Conservation (phyloP, 2,113 vertebrate genomes). For the Crotalus horridus region DNA sequence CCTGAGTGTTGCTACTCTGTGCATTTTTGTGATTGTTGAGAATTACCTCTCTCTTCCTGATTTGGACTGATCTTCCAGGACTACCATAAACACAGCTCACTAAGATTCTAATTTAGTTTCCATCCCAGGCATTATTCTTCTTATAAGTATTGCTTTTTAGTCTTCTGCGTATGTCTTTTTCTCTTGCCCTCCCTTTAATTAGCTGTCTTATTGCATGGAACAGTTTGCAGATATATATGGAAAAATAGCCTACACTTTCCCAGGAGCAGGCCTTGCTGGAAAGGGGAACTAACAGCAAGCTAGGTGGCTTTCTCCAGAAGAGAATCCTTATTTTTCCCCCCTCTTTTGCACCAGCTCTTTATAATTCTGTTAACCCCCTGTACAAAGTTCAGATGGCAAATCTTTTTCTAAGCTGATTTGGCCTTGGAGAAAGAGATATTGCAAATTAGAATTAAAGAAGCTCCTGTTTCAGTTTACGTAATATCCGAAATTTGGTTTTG, state of each 20-base stretch:
- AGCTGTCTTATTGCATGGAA: constrained; percentile 72
- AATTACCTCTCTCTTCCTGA: background rate
- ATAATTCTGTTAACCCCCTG: constrained; percentile 50
- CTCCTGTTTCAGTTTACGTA: background rate
- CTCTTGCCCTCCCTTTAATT: constrained; percentile 66
- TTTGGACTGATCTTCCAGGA: constrained; percentile 16
- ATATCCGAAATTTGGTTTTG: background rate
- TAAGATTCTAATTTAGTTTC: constrained; percentile 55
- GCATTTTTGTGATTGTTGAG: constrained; percentile 34
- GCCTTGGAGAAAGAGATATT: background rate
- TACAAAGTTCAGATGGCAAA: background rate
- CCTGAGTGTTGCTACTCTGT: constrained; percentile 18
- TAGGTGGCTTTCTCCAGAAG: constrained; percentile 41
- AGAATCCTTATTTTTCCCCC: constrained; percentile 35
- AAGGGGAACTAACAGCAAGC: constrained; percentile 46
- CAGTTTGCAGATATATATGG: constrained; percentile 76
- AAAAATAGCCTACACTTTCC: constrained; percentile 72
- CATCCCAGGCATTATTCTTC: constrained; percentile 26
- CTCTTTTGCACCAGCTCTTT: constrained; percentile 29
- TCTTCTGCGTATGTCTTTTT: constrained; percentile 43
- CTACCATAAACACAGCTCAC: background rate
- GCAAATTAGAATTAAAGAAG: background rate
- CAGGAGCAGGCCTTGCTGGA: constrained; percentile 61
- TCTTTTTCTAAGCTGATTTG: background rate
- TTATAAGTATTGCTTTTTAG: constrained; percentile 51